A percentile compares a stretch with the other conserved stretches of the same genome.
These are phyloP conservation scores for Watsonalla cultraria DNA, from an alignment of 2,888 invertebrate species.

Conservation along the genomic window DNA sequence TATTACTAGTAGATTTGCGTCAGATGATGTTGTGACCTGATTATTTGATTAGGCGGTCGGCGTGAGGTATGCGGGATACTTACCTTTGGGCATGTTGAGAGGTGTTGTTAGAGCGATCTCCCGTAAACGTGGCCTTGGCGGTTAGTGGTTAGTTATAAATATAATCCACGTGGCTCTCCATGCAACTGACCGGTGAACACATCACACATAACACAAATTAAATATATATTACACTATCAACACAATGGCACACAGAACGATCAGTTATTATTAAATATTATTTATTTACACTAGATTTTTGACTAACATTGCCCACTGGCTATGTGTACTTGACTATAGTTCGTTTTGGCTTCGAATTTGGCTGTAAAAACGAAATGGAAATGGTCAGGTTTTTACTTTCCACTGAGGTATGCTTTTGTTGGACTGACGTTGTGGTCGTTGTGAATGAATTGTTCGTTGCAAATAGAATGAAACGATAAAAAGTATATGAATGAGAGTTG, in stretches of 20 bases:
- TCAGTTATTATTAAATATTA: constrained; percentile 19
- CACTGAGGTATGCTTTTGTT: neutral
- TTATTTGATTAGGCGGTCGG: no score
- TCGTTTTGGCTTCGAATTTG: constrained; percentile 46
- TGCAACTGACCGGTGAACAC: constrained; percentile 43
- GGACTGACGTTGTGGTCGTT: constrained; percentile 2
- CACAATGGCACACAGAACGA: constrained; percentile 27
- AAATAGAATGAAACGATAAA: neutral
- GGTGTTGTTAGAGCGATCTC: constrained; percentile 27
- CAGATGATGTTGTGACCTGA: no score
- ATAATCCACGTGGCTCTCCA: constrained; percentile 38
- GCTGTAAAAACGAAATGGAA: constrained; percentile 31
- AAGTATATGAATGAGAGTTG: neutral
- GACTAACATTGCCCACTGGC: constrained; percentile 28
- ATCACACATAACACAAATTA: constrained; percentile 45
- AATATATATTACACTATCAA: constrained; percentile 20
- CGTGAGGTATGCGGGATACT: constrained; percentile 23
- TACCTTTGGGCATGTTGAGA: constrained; percentile 61
- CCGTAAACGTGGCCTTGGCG: constrained; percentile 33
- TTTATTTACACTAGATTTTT: constrained; percentile 13
- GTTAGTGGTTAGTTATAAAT: constrained; percentile 44
- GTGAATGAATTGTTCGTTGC: neutral
- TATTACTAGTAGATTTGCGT: no score
- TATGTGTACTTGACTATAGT: constrained; percentile 33
- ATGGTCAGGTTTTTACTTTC: neutral